phyloP scores from a whole-genome alignment of 2,888 invertebrate genomes.

The Empis stercorea region DNA sequence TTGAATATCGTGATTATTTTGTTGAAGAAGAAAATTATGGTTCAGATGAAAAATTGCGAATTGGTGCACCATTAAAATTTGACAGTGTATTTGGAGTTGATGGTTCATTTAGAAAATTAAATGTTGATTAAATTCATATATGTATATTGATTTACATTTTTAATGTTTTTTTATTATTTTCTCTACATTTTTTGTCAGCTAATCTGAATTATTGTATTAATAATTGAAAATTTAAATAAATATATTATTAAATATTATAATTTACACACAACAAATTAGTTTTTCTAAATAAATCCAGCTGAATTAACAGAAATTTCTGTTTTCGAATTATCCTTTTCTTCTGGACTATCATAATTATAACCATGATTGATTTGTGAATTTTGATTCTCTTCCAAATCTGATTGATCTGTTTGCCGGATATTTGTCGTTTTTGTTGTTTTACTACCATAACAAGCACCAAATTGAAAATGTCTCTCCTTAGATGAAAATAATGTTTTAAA shows the following conservation, averaged over 20 bases:
- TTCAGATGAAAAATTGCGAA: slow-evolving; percentile 25
- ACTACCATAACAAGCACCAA: not conserved
- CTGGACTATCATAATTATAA: too few species aligned
- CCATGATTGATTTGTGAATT: too few species aligned
- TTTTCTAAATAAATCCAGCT: too few species aligned
- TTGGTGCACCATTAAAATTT: slow-evolving; percentile 19
- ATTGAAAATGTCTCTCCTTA: not conserved
- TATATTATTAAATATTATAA: too few species aligned
- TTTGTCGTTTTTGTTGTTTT: slow-evolving; percentile 1
- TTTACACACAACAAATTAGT: too few species aligned
- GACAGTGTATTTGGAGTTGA: slow-evolving; percentile 14
- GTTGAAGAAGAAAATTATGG: slow-evolving; percentile 25
- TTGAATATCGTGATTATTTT: slow-evolving; percentile 27
- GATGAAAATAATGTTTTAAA: slow-evolving; percentile 2
- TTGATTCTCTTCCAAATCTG: not conserved
- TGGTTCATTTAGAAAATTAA: slow-evolving; percentile 17
- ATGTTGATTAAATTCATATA: slow-evolving; percentile 16
- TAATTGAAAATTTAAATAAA: too few species aligned
- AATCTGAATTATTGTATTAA: too few species aligned
- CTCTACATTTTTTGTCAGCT: too few species aligned
- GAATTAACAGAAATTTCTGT: too few species aligned
- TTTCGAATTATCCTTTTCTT: too few species aligned
- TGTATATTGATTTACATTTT: slow-evolving; percentile 6
- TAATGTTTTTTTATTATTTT: slow-evolving; percentile 1
- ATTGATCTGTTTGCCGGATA: not conserved